Base-by-base conservation (phyloP, 2,888 invertebrate species). In the Boloria euphrosyne region DNA sequence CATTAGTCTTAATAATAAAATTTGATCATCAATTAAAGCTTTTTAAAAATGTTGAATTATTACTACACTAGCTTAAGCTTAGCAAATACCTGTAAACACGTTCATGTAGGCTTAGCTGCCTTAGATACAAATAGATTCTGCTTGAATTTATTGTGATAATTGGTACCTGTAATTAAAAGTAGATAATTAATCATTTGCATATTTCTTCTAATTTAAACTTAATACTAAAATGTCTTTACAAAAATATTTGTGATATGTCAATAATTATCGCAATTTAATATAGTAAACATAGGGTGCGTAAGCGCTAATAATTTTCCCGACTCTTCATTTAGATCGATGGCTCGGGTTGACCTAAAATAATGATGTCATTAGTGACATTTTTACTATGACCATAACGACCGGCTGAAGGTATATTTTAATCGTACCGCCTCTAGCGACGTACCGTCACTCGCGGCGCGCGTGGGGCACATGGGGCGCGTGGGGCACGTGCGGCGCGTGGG, bases 21-120 rank as follows among this genome's bases (percentile, higher is more conserved):
- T 72, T 73, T 71, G 69, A 74, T 68, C 72, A 71, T 71, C 63
- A 66, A 68, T 75, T 76, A 76, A 76, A 76, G 76, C 76, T 76
- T 38, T 38, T 38, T 38, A 10, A 10, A 38, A 38, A 38, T 10
- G 75, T 75, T 60, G 60, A 60, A 73, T 72, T 70, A 73, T 67
- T 66, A 52, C 59, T 66, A 62, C 47, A 27, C 17, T 59, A 59
- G 46, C n/a, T 60, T 65, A 60, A 22, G 57, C 53, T 67, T 49
- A 59, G 38, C 46, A 62, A 62, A 55, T 63, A 68, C 66, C 68
- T 68, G 66, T 66, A 68, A 16, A 57, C 49, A 62, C 44, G 58
- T 65, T 62, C 49, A 52, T 61, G 61, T n/a, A 61, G 50, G 44
- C 51, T 52, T 22, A 52, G 51, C 51, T 10, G 27, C 17, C 16